Evolutionary conservation across 1,140 invertebrate species (phyloP), one percentile per base, ranked within the genome.

Genomic region (Tetramorium simillimum): DNA sequence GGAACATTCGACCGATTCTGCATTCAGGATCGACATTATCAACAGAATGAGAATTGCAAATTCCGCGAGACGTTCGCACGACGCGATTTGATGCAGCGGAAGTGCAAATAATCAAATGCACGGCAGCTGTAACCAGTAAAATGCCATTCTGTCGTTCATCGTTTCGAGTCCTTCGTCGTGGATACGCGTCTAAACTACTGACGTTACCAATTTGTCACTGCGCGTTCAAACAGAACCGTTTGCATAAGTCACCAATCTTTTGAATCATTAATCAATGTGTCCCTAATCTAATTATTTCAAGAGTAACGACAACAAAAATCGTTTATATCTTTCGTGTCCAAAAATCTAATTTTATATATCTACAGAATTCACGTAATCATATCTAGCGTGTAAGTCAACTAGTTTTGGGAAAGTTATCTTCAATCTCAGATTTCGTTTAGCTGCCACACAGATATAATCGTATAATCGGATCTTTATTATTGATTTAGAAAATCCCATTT

Each of bases 151-250:
- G 51, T 56, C 49, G n/a, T n/a, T n/a, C 28, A 24, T 40, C 37
- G 43, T 28, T 75, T 75, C 28, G 16, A n/a, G 12, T 70, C 58
- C 63, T 69, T 28, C 43, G 53, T 28, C 33, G 77, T 51, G 14
- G 33, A 37, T 80, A 58, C 2, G 51, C 37, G 65, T 86, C 76
- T 51, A 67, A 51, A 65, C 5, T 18, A 53, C 33, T 16, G 75
- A 86, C 73, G 28, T 70, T 81, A 70, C 46, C 53, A 81, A 86
- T 86, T 86, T 81, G 77, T 86, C 53, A 81, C n/a, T 21, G 46
- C 5, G 37, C 21, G 43, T 16, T 24, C 46, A 84, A 80, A 86
- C 24, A 56, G 40, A 43, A 86, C 14, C 37, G 14, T 86, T 60
- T 80, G 6, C 46, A 70, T 49, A 70, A 69, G 46, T 86, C 72